Base-by-base conservation (phyloP, 2,888 invertebrate genomes). In the Chesias legatella region DNA sequence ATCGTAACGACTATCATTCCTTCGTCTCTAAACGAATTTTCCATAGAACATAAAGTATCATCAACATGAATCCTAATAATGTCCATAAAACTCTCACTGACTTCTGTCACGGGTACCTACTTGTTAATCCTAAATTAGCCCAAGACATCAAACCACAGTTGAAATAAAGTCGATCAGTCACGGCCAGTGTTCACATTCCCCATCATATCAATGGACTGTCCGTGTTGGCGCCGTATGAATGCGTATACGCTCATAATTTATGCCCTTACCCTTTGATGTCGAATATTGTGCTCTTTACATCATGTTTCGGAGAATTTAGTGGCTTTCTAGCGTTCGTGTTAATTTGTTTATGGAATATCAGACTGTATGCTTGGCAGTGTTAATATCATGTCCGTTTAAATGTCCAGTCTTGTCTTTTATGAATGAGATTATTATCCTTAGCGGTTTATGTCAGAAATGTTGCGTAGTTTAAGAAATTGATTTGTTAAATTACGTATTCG, bases 201-300 rank as follows among this genome's bases (percentile, higher is more conserved):
- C 51, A 51, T 53, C 53, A 50, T 46, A 51, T 50, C 53, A 53
- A 57, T 53, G 53, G 48, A 30, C 43, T 42, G 48, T 33, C 47
- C 35, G 55, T 56, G 53, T 58, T 67, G 80, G 79, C 80, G 78
- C 76, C 79, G 58, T 67, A 66, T 73, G 73, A 73, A 74, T 70
- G 28, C 54, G 53, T 17, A 17, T 17, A 5, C 13, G 13, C 13
- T 20, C 8, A 21, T 38, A 60, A 75, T 73, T 73, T 73, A 72
- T 66, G 66, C 55, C 48, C 39, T 54, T 63, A 51, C 61, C 58
- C 81, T 83, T 83, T 83, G 82, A 82, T 76, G 71, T 80, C 56
- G 51, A 52, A 56, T 60, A 58, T 60, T 58, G 54, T 5, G 13
- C 53, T 57, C 39, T 47, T 52, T 48, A 55, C 50, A 45, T 47